Evolutionary conservation across 1,140 invertebrate genomes (phyloP).

Genomic region (Formica exsecta): DNA sequence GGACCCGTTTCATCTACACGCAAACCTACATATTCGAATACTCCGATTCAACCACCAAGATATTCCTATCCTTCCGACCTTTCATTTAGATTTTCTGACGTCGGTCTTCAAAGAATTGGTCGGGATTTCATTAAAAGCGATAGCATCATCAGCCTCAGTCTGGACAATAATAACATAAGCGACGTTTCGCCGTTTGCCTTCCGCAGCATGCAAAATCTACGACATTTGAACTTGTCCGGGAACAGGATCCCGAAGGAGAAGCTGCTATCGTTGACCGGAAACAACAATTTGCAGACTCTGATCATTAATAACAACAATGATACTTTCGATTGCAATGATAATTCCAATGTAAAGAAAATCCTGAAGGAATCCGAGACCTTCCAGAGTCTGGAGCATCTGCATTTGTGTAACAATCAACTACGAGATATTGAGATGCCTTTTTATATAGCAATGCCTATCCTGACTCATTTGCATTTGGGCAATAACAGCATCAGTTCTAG

Average conservation of each 20-base stretch:
- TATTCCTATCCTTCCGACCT: conserved; percentile 65
- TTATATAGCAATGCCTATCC: conserved; percentile 66
- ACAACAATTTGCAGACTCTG: conserved; percentile 69
- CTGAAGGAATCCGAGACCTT: conserved; percentile 64
- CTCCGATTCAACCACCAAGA: neutral
- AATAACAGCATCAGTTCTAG: conserved; percentile 77
- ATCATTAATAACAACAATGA: conserved; percentile 79
- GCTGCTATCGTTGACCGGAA: conserved; percentile 74
- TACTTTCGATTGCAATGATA: neutral
- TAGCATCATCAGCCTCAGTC: conserved; percentile 75
- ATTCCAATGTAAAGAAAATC: conserved; percentile 16
- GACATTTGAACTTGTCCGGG: conserved; percentile 77
- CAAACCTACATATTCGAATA: too few relatives aligned
- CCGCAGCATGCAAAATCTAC: conserved; percentile 73
- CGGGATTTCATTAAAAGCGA: conserved; percentile 75
- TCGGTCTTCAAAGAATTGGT: conserved; percentile 70
- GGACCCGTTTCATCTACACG: too few relatives aligned
- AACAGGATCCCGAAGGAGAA: conserved; percentile 77
- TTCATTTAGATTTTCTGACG: conserved; percentile 72
- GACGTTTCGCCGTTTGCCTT: conserved; percentile 76
- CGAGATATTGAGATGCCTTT: conserved; percentile 19
- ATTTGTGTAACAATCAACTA: conserved; percentile 75
- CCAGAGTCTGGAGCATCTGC: conserved; percentile 73
- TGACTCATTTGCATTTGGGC: conserved; percentile 78
- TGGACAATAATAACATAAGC: conserved; percentile 79